Evolutionary conservation across 2,113 vertebrate species (phyloP), one percentile per base, ranked within the genome.

Genomic region (Blennius ocellaris): DNA sequence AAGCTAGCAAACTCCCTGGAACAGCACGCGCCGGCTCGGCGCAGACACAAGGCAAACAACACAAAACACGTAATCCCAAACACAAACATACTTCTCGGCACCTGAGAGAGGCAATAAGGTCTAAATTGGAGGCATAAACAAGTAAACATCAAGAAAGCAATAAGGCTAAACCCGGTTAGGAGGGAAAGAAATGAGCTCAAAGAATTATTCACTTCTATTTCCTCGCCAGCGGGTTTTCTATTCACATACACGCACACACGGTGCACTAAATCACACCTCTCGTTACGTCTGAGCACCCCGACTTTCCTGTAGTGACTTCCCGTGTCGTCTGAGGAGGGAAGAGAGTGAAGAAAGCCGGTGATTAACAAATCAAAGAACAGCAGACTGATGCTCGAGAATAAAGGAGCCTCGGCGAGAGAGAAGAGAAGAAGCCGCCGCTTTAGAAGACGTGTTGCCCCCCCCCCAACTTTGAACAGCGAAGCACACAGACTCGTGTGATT

Each of bases 121-220:
- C 43, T 49, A 60, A 85, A 52, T 56, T 57, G 51, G 36, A 17
- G 17, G 12, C 21, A 57, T 50, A 17, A 69, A 17, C 11, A 49
- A 14, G 40, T 49, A 11, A 79, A 56, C 6, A 51, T 41, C 6
- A 12, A 12, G 58, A 48, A 61, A 59, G n/a, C 3, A 16, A 79
- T 39, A 73, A 37, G 12, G 45, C 12, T 7, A 65, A 66, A 66
- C 45, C 36, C 63, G 36, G 43, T 64, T 45, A 36, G 60, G 61
- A 56, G 6, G 12, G 8, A 14, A 50, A 41, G 41, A 9, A 11
- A 48, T 73, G 53, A 40, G 36, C 6, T 67, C 52, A 69, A 48
- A 81, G 21, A 76, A 68, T 70, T 48, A 73, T 75, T 66, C 72
- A 61, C 70, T 47, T 75, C 52, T 10, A 57, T 82, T 49, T 75